phyloP scores from a whole-genome alignment of 2,888 invertebrate species.

The Nemotelus pantherinus region DNA sequence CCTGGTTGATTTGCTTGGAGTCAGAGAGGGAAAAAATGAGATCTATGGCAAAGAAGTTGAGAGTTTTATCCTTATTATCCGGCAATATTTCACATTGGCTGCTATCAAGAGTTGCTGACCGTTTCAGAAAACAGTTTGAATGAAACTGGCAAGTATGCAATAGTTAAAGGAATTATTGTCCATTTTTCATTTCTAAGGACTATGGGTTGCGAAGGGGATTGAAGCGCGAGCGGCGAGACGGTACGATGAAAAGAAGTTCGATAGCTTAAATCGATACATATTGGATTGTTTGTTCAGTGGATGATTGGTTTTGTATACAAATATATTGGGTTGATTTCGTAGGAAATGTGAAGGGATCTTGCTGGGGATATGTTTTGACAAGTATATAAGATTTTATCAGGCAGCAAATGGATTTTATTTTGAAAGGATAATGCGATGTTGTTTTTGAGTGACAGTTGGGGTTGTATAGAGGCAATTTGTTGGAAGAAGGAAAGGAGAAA shows the following conservation, averaged over 20 bases:
- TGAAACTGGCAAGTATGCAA: background rate
- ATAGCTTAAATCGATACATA: constrained; percentile 7
- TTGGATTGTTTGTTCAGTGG: constrained; percentile 2
- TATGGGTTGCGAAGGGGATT: no score
- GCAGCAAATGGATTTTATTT: no score
- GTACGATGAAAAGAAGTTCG: background rate
- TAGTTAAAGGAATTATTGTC: background rate
- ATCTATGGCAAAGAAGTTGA: constrained; percentile 1
- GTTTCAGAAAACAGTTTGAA: background rate
- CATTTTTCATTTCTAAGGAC: background rate
- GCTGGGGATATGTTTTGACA: no score
- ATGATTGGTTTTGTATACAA: no score
- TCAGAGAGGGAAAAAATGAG: background rate
- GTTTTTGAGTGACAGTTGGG: no score
- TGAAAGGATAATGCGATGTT: no score
- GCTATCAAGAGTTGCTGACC: constrained; percentile 10
- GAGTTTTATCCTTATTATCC: constrained; percentile 11
- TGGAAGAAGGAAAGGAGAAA: no score
- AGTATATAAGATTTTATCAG: no score
- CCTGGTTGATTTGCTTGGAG: background rate
- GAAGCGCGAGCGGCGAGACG: no score
- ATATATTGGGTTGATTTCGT: no score
- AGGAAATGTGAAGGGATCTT: no score
- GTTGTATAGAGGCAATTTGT: no score
- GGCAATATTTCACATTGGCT: constrained; percentile 1